phyloP scores from a whole-genome alignment of 1,140 invertebrate genomes.

The Eupristina koningsbergeri region DNA sequence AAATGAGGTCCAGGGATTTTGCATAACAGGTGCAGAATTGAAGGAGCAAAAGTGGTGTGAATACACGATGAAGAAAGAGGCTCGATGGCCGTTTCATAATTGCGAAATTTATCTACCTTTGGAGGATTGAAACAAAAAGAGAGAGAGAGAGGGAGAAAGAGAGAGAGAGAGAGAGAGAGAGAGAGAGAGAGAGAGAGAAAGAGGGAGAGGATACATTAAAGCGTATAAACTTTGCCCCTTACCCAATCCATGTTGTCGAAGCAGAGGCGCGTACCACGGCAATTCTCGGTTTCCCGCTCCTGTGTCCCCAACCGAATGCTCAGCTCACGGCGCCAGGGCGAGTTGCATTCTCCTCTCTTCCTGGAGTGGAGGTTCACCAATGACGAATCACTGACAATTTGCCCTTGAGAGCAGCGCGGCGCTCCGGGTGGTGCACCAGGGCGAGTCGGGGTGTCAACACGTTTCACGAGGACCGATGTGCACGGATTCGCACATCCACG shows the following conservation, averaged over 20 bases:
- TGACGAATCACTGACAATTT: neutral
- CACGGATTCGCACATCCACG: conserved; percentile 45
- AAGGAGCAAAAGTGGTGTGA: neutral
- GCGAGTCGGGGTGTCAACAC: too few species aligned
- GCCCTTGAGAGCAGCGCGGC: too few species aligned
- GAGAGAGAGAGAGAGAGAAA: too few species aligned
- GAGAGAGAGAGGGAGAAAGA: too few species aligned
- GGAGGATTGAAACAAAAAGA: too few species aligned
- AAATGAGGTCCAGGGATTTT: neutral
- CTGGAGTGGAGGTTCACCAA: neutral
- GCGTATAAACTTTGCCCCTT: conserved; percentile 16
- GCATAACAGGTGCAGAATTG: neutral
- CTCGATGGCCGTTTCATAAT: neutral
- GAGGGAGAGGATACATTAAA: neutral
- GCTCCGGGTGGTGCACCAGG: too few species aligned
- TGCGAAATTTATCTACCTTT: neutral
- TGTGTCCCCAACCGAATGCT: neutral
- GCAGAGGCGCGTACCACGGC: conserved; percentile 24
- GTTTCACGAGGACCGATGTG: conserved; percentile 11
- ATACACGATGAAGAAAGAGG: neutral
- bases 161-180: too few species aligned
- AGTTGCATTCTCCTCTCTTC: neutral
- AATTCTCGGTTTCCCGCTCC: neutral
- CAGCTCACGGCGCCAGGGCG: neutral
- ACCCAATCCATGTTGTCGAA: conserved; percentile 44